Conservation (phyloP, 2,113 vertebrate species). For the Aegypius monachus region DNA sequence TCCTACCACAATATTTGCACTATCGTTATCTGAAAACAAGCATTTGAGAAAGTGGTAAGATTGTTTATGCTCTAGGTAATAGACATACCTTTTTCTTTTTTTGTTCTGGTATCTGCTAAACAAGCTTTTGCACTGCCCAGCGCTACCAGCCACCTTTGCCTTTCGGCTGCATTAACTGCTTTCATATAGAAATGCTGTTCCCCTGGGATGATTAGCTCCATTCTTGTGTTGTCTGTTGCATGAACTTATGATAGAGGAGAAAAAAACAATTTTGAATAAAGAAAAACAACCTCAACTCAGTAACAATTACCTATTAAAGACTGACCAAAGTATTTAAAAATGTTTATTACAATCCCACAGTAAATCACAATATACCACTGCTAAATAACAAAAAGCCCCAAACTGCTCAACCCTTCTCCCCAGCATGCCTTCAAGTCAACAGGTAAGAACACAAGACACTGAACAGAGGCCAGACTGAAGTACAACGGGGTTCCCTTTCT, state of each 20-base stretch:
- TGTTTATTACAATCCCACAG: not conserved
- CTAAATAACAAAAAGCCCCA: not conserved
- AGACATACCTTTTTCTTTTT: constrained; percentile 83
- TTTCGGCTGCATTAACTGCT: constrained; percentile 84
- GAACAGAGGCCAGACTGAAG: not conserved
- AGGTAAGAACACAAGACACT: not conserved
- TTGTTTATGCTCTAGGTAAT: not conserved
- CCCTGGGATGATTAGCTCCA: constrained; percentile 85
- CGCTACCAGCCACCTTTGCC: constrained; percentile 85
- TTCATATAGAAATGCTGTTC: constrained; percentile 87
- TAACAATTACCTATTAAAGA: not conserved
- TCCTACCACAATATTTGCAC: not conserved
- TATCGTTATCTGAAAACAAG: not conserved
- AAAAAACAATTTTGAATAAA: not conserved
- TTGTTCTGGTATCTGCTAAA: constrained; percentile 80
- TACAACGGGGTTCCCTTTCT: not conserved
- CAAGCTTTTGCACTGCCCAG: constrained; percentile 85
- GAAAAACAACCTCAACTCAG: not conserved
- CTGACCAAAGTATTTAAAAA: not conserved
- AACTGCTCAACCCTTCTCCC: not conserved
- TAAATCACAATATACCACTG: not conserved
- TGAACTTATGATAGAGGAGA: constrained; percentile 67
- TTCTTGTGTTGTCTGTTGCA: constrained; percentile 80
- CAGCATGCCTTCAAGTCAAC: not conserved
- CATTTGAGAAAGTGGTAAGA: not conserved